Base-by-base conservation (phyloP, 1,140 invertebrate species). In the Calosoma granatense region DNA sequence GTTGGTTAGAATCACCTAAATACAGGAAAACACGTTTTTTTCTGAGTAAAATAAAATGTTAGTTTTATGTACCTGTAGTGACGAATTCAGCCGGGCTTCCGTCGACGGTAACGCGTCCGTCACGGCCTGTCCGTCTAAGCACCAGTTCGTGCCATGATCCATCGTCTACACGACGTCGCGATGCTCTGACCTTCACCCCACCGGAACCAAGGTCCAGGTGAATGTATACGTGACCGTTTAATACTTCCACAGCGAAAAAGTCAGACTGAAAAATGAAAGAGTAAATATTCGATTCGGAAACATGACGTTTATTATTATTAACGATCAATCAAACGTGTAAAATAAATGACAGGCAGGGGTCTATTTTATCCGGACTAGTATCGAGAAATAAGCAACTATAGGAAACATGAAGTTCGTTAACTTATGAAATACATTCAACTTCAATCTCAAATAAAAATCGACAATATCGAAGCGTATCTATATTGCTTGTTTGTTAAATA, bases 181-280 rank as follows among this genome's bases (percentile, higher is more conserved):
- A 92, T 0, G 88, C 87, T 63, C 90, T 81, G 12, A 94, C 84
- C 66, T 92, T 87, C 0, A 90, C 81, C 0, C 87, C 80, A 0
- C 94, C 94, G n/a, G 90, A 92, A 0, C 94, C 94, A 15, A 97
- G 75, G 70, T 97, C 90, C 55, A 94, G 74, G 61, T 97, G 88
- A 14, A 97, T 81, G 70, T 92, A 96, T 52, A 98, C 81, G 67
- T 97, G 88, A 0, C 94, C 94, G 60, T 92, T 91, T 36, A 97
- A 79, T 59, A 98, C 78, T 72, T 98, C 95, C 60, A 98, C 84
- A 9, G 93, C 93, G 68, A 98, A 94, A 47, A 95, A 81, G 70
- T 97, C 92, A 51, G 85, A 81, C 84, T 92, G 76, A 1, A 74
- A 63, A 39, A 63, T n/a, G 36, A 47, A 56, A 51, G 19, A 14